phyloP scores from a whole-genome alignment of 2,113 vertebrate species.

The Pygoscelis adeliae region DNA sequence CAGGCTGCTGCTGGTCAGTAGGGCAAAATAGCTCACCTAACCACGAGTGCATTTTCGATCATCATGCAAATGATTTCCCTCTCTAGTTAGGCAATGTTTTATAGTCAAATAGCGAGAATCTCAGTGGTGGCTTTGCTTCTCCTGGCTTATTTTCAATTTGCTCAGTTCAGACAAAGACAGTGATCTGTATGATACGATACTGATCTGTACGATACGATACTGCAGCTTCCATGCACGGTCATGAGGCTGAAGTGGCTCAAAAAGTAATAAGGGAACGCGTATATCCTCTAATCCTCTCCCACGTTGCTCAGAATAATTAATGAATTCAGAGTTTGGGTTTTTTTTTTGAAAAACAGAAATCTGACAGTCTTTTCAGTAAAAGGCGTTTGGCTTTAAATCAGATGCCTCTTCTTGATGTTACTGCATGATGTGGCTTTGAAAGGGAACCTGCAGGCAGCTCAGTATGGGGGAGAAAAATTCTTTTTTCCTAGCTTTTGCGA shows the following conservation, averaged over 20 bases:
- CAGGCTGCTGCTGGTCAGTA: neutral
- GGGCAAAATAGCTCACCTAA: neutral
- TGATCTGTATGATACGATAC: neutral
- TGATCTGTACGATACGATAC: neutral
- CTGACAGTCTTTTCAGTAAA: neutral
- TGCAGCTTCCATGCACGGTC: neutral
- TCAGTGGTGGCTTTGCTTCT: neutral
- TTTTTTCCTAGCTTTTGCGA: neutral
- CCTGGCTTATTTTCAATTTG: neutral
- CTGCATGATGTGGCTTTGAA: constrained; percentile 5
- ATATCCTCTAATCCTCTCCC: neutral
- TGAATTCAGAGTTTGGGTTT: neutral
- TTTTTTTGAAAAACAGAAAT: neutral
- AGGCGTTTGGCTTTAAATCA: neutral
- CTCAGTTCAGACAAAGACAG: neutral
- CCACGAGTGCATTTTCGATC: rapidly evolving
- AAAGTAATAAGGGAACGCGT: neutral
- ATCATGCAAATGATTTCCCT: neutral
- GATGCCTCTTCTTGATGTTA: neutral
- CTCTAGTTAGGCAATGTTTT: neutral
- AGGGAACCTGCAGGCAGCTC: constrained; percentile 13
- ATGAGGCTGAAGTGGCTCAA: neutral
- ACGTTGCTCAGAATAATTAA: neutral
- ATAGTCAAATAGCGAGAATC: neutral
- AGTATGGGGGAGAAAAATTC: neutral